Conservation (phyloP, 2,888 invertebrate genomes). For the Andrena dorsata region DNA sequence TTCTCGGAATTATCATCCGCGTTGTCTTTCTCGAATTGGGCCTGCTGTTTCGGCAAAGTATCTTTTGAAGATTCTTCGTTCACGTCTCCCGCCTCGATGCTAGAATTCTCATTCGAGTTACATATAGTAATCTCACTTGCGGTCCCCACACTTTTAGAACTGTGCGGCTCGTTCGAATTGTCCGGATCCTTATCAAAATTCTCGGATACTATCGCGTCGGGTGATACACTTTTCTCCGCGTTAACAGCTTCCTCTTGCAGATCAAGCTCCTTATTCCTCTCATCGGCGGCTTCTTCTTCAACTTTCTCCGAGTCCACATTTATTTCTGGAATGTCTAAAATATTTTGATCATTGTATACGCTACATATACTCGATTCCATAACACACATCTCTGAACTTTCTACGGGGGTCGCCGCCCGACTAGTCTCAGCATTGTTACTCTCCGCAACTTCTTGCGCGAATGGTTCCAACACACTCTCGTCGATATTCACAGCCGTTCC, state of each 20-base stretch:
- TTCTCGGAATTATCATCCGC: not conserved
- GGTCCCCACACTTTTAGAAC: not conserved
- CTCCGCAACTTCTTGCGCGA: not conserved
- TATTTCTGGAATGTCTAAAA: not conserved
- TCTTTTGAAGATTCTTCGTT: conserved; percentile 5
- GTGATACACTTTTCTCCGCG: not conserved
- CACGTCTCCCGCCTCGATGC: not conserved
- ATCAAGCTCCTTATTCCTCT: not conserved
- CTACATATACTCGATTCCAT: not conserved
- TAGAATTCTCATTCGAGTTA: not conserved
- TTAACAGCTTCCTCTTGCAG: not conserved
- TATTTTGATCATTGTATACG: not conserved
- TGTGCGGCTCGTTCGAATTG: not conserved
- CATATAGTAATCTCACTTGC: not conserved
- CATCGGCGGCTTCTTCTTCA: not conserved
- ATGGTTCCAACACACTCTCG: not conserved
- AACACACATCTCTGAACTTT: not conserved
- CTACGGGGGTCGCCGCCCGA: not conserved
- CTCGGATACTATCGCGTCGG: not conserved
- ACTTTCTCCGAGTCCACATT: not conserved
- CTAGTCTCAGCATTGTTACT: not conserved
- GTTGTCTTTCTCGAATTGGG: not conserved
- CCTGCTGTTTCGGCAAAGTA: not conserved
- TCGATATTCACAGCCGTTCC: not conserved
- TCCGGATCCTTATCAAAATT: not conserved